Evolutionary conservation across 2,797 vertebrate genomes (phyloP).

Genomic region (Chelonia mydas): DNA sequence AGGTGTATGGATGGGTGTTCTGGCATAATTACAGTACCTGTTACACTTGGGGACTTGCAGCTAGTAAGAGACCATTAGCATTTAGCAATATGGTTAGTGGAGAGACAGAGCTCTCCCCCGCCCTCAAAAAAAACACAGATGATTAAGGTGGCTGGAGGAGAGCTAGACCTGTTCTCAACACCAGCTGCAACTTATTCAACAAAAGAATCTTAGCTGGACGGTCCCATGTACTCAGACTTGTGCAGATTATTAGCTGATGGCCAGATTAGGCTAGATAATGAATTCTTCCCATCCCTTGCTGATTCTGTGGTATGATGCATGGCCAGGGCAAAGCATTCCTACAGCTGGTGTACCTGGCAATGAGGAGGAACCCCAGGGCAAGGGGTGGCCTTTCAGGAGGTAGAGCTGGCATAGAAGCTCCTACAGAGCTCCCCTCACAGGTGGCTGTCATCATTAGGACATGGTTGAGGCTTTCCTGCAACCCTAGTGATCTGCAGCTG

Average conservation of each 20-base stretch:
- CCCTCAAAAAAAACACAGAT: background rate
- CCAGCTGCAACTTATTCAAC: background rate
- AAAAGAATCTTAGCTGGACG: accelerated
- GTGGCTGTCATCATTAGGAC: background rate
- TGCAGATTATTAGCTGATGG: too few relatives aligned
- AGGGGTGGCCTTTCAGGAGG: too few relatives aligned
- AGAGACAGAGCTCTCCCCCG: accelerated
- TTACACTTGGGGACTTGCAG: accelerated
- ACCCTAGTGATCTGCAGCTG: accelerated
- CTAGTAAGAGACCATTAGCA: background rate
- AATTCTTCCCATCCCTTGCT: background rate
- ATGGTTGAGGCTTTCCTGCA: background rate
- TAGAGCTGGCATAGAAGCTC: too few relatives aligned
- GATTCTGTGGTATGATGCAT: accelerated
- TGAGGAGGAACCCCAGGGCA: too few relatives aligned
- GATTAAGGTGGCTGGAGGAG: background rate
- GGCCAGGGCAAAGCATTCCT: background rate
- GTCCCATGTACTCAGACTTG: background rate
- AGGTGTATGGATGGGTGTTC: background rate
- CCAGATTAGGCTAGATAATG: background rate
- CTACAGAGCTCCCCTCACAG: too few relatives aligned
- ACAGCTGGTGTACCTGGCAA: background rate
- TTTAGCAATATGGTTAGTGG: too few relatives aligned
- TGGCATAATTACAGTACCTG: background rate
- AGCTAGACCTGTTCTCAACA: background rate